phyloP scores from a whole-genome alignment of 2,113 vertebrate species.

The Capreolus pygargus region DNA sequence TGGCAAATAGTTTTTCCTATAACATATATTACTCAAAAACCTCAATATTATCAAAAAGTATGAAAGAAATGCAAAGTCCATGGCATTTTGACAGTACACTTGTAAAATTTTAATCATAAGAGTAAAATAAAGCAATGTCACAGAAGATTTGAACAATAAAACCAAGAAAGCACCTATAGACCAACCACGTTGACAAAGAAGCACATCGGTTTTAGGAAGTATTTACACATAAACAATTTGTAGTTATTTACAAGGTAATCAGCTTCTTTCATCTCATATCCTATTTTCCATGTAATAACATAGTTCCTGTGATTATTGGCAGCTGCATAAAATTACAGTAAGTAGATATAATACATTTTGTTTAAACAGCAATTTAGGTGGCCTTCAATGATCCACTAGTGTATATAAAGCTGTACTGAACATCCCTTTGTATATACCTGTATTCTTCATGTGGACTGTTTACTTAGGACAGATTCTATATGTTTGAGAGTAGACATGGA shows the following conservation, averaged over 20 bases:
- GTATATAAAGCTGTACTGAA: not conserved
- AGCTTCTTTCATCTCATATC: not conserved
- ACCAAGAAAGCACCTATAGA: not conserved
- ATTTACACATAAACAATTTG: not conserved
- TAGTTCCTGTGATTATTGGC: not conserved
- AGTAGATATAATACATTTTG: not conserved
- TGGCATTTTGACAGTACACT: not conserved
- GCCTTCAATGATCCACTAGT: not conserved
- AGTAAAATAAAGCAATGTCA: not conserved
- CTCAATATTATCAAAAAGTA: not conserved
- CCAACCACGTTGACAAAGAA: not conserved
- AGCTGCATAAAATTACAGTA: not conserved
- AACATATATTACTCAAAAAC: not conserved
- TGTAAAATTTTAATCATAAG: not conserved
- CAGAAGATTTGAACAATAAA: not conserved
- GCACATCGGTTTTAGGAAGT: not conserved
- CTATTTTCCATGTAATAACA: not conserved
- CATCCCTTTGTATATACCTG: not conserved
- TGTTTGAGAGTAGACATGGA: rapidly evolving
- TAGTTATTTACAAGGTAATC: not conserved
- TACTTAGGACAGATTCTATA: not conserved
- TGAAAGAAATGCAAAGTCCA: not conserved
- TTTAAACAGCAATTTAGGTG: not conserved
- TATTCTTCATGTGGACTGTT: not conserved
- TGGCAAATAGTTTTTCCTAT: not conserved